Percentiles rank a stretch among this genome's conserved stretches.
These are phyloP conservation scores for Acipenser ruthenus DNA, from an alignment of 2,797 vertebrate genomes.

Conservation along the genomic window DNA sequence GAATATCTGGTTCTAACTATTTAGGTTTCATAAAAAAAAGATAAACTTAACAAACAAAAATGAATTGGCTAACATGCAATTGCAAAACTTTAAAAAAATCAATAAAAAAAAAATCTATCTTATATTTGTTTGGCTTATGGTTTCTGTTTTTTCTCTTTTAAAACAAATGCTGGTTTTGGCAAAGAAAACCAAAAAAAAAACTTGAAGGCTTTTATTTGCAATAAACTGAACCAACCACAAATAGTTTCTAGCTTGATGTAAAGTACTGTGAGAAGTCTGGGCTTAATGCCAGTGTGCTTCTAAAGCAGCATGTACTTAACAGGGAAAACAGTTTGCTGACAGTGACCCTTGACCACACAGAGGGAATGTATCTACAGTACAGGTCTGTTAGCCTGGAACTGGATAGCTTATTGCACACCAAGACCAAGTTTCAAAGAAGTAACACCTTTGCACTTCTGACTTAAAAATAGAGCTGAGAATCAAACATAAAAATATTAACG, in stretches of 20 bases:
- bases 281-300: constrained; percentile 1
- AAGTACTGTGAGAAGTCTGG: background rate
- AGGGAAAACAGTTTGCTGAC: constrained; percentile 9
- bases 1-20: no score
- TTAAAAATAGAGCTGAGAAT: no score
- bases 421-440: no score
- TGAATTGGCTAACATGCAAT: no score
- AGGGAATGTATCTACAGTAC: background rate
- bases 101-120: background rate
- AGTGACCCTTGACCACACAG: background rate
- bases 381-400: background rate
- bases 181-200: background rate
- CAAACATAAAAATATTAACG: no score
- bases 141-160: background rate
- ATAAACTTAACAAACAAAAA: no score
- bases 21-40: no score
- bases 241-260: background rate
- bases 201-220: background rate
- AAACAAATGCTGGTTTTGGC: background rate
- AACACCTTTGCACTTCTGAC: no score
- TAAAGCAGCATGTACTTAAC: constrained; percentile 6
- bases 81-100: background rate
- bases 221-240: constrained; percentile 1
- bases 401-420: background rate
- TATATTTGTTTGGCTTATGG: background rate